These are phyloP conservation scores for Anniella stebbinsi DNA, from an alignment of 2,797 vertebrate genomes.

Conservation along the genomic window DNA sequence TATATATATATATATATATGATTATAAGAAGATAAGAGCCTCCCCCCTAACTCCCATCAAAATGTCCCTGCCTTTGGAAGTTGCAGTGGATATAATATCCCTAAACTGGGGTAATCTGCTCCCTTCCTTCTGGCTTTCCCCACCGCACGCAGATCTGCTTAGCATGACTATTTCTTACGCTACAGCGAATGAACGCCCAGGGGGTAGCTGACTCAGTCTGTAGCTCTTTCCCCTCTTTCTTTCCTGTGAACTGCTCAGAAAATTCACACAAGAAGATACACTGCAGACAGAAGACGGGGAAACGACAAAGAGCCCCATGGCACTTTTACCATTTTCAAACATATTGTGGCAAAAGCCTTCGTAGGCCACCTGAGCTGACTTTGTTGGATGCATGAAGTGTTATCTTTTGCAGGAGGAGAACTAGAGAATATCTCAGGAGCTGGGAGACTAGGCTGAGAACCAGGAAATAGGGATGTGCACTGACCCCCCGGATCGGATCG, in stretches of 20 bases:
- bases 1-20: conserved; percentile 74
- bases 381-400: neutral
- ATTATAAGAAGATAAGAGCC: conserved; percentile 78
- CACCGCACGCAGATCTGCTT: conserved; percentile 72
- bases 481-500: no score
- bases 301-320: no score
- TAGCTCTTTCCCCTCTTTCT: conserved; percentile 72
- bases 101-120: conserved; percentile 78
- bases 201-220: conserved; percentile 81
- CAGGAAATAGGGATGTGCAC: no score
- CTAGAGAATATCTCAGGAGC: neutral
- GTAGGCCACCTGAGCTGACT: neutral
- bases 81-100: conserved; percentile 70
- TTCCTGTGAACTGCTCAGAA: conserved; percentile 77
- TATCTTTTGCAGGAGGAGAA: neutral
- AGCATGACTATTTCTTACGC: conserved; percentile 80
- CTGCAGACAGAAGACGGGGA: neutral
- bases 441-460: neutral
- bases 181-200: conserved; percentile 77
- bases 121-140: conserved; percentile 67
- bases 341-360: neutral
- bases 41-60: conserved; percentile 42
- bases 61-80: conserved; percentile 74
- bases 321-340: no score
- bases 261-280: conserved; percentile 70